Evolutionary conservation across 2,797 vertebrate species (phyloP).

Genomic region (Dallia pectoralis): DNA sequence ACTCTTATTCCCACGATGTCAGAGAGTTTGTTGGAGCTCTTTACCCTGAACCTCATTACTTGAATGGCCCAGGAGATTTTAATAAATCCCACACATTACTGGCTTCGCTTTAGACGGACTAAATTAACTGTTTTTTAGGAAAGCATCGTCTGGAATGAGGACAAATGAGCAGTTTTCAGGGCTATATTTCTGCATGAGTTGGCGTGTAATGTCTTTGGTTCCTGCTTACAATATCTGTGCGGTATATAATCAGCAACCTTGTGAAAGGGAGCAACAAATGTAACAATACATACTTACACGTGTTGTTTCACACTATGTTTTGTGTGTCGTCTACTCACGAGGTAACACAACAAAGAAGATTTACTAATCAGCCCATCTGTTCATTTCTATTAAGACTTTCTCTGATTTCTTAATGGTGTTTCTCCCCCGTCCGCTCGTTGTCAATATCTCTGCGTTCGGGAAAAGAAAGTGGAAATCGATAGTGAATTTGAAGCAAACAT

Average conservation of each 20-base stretch:
- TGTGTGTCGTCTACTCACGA: not conserved
- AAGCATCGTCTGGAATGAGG: not conserved
- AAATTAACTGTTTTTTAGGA: not conserved
- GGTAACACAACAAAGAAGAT: not conserved
- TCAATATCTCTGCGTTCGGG: slow-evolving; percentile 34
- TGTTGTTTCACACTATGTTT: not conserved
- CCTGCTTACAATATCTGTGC: slow-evolving; percentile 18
- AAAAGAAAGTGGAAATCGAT: slow-evolving; percentile 48
- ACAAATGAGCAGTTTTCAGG: slow-evolving; percentile 15
- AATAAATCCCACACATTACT: not conserved
- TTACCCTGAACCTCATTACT: not conserved
- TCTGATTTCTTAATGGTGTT: slow-evolving; percentile 53
- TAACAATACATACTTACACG: slow-evolving; percentile 14
- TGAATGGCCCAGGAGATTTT: not conserved
- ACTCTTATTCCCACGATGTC: not conserved
- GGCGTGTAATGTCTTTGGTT: slow-evolving; percentile 5
- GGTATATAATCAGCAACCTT: slow-evolving; percentile 13
- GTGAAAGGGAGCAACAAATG: slow-evolving; percentile 17
- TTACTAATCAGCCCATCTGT: slow-evolving; percentile 47
- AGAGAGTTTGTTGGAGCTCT: not conserved
- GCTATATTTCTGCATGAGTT: not conserved
- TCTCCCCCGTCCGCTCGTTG: slow-evolving; percentile 33
- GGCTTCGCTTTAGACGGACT: not conserved
- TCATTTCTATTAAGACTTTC: slow-evolving; percentile 38
- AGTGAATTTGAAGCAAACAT: slow-evolving; percentile 47